Evolutionary conservation across 2,797 vertebrate species (phyloP).

Genomic region (Sebastes trivittatus): DNA sequence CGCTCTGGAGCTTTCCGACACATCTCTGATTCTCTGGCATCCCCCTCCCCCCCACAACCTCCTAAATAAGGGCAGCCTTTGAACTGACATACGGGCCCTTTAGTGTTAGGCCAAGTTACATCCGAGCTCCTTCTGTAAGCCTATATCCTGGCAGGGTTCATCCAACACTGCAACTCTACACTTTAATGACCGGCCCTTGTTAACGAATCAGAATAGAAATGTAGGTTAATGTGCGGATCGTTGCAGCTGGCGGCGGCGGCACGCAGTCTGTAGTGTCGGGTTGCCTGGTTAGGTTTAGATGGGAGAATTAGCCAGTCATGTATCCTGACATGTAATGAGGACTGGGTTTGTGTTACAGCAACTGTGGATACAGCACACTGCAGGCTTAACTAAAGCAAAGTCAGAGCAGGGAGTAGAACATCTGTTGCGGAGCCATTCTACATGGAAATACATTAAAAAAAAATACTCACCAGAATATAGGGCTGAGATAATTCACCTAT

Average conservation of each 20-base stretch:
- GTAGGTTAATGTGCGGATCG: constrained; percentile 62
- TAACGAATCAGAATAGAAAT: constrained; percentile 61
- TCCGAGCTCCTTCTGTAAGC: constrained; percentile 50
- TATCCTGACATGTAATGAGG: constrained; percentile 65
- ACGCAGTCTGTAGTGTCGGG: constrained; percentile 44
- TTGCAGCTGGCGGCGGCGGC: neutral
- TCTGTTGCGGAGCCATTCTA: neutral
- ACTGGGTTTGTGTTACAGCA: constrained; percentile 57
- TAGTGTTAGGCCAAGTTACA: constrained; percentile 55
- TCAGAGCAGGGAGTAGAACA: neutral
- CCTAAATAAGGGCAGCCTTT: constrained; percentile 61
- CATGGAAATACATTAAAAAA: neutral
- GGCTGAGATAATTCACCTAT: too few species aligned
- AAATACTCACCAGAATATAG: neutral
- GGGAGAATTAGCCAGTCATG: constrained; percentile 58
- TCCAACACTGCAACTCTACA: constrained; percentile 49
- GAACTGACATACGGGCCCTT: constrained; percentile 57
- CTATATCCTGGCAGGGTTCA: constrained; percentile 44
- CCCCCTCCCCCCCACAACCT: neutral
- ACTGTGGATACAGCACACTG: constrained; percentile 7
- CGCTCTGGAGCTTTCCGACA: constrained; percentile 39
- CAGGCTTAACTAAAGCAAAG: constrained; percentile 18
- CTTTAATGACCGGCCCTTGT: constrained; percentile 17
- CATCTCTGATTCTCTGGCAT: constrained; percentile 69
- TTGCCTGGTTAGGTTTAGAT: constrained; percentile 66